A percentile compares a stretch with the other conserved stretches of the same genome.
phyloP scores from a whole-genome alignment of 1,140 invertebrate species.

The Hyposmocoma kahamanoa region DNA sequence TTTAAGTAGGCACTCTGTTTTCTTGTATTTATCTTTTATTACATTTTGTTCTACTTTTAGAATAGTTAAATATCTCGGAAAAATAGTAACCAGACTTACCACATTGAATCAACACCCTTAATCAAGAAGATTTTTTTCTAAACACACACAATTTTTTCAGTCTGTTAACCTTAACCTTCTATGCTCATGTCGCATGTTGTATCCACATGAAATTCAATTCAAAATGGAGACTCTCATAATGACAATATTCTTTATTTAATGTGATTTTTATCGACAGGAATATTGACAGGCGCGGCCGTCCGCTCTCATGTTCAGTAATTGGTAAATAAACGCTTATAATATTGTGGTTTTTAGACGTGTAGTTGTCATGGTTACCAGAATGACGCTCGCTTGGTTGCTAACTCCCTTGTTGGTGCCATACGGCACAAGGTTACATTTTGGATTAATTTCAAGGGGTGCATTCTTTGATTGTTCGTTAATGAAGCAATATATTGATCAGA shows the following conservation, averaged over 20 bases:
- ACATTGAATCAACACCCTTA: too few relatives aligned
- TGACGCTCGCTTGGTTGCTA: conserved; percentile 17
- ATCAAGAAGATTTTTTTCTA: too few relatives aligned
- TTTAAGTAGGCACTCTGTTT: too few relatives aligned
- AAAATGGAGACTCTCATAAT: too few relatives aligned
- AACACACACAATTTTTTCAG: too few relatives aligned
- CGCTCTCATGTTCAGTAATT: conserved; percentile 24
- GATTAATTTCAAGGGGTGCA: neutral
- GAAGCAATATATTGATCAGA: conserved; percentile 15
- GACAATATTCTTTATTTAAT: neutral
- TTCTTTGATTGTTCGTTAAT: conserved; percentile 7
- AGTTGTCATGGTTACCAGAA: conserved; percentile 20
- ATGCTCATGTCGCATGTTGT: too few relatives aligned
- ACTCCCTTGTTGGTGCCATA: conserved; percentile 20
- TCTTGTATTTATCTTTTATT: too few relatives aligned
- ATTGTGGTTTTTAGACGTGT: conserved; percentile 9
- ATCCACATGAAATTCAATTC: too few relatives aligned
- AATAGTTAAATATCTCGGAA: too few relatives aligned
- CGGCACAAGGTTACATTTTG: conserved; percentile 28
- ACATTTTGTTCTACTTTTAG: too few relatives aligned
- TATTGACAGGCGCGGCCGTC: neutral
- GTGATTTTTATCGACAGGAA: neutral
- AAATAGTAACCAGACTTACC: too few relatives aligned
- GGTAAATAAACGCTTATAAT: conserved; percentile 30
- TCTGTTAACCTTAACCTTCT: too few relatives aligned